A percentile compares a stretch with the other conserved stretches of the same genome.
These are phyloP conservation scores for Thecophora atra DNA, from an alignment of 2,888 invertebrate species.

Conservation along the genomic window DNA sequence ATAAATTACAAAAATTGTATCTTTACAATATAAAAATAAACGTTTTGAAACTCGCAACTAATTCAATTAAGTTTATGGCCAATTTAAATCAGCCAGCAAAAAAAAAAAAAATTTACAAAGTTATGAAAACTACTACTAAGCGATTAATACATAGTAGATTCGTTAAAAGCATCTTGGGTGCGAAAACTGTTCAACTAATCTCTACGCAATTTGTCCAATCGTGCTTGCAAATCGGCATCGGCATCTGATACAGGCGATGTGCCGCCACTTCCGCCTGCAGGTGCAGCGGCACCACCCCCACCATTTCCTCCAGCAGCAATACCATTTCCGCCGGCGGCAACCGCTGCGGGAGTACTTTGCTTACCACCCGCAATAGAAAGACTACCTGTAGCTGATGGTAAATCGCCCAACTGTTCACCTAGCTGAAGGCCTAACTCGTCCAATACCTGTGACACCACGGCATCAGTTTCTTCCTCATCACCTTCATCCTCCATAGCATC, in stretches of 20 bases:
- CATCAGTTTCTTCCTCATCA: slow-evolving; percentile 98
- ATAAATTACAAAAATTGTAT: too few species aligned
- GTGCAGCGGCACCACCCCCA: slow-evolving; percentile 63
- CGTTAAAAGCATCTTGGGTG: too few species aligned
- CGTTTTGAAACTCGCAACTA: too few species aligned
- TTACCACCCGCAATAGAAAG: slow-evolving; percentile 71
- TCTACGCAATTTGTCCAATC: slow-evolving; percentile 92
- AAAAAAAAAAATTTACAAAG: too few species aligned
- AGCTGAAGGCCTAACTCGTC: slow-evolving; percentile 97
- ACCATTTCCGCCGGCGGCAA: slow-evolving; percentile 64
- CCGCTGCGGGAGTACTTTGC: slow-evolving; percentile 72
- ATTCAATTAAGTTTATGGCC: too few species aligned
- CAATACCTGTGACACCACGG: slow-evolving; percentile 93
- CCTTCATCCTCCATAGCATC: slow-evolving; percentile 99
- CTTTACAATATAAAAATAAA: too few species aligned
- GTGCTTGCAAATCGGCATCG: slow-evolving; percentile 96
- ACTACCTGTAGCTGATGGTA: slow-evolving; percentile 76
- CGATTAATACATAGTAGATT: too few species aligned
- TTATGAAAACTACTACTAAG: too few species aligned
- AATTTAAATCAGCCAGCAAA: too few species aligned
- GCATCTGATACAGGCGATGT: slow-evolving; percentile 76
- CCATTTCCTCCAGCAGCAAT: slow-evolving; percentile 64
- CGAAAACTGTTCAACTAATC: slow-evolving; percentile 69
- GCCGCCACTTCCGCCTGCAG: slow-evolving; percentile 66
- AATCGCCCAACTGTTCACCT: slow-evolving; percentile 88